These are phyloP conservation scores for Brachystomella parvula DNA, from an alignment of 1,140 invertebrate species.

Conservation along the genomic window DNA sequence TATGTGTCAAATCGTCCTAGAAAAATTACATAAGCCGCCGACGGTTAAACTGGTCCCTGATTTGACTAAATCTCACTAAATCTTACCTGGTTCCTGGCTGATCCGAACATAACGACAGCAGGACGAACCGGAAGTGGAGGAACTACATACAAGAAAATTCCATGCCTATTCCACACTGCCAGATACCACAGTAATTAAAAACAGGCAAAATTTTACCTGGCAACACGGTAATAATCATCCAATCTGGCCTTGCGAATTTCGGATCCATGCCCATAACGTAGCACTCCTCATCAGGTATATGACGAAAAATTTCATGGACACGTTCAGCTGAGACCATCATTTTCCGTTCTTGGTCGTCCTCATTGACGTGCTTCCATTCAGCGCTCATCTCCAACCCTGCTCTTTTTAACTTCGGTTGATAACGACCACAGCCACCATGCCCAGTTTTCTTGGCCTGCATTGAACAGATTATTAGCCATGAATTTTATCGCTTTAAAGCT, in stretches of 20 bases:
- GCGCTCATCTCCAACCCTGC: constrained; percentile 84
- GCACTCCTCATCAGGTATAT: constrained; percentile 77
- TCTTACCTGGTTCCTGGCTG: constrained; percentile 77
- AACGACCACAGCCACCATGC: constrained; percentile 94
- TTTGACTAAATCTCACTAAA: background rate
- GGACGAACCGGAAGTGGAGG: constrained; percentile 55
- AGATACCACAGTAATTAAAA: too few relatives aligned
- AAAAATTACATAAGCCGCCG: constrained; percentile 28
- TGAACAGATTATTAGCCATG: background rate
- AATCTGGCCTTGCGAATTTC: constrained; percentile 92
- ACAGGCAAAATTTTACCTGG: constrained; percentile 91
- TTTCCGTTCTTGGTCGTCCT: constrained; percentile 95
- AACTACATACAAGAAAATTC: constrained; percentile 42
- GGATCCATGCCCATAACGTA: constrained; percentile 92
- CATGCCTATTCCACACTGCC: too few relatives aligned
- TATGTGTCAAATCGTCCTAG: constrained; percentile 98
- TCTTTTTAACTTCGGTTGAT: constrained; percentile 85
- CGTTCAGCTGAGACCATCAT: constrained; percentile 86
- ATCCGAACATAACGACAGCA: constrained; percentile 98
- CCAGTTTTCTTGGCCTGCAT: constrained; percentile 59
- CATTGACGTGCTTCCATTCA: constrained; percentile 97
- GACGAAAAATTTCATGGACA: constrained; percentile 31
- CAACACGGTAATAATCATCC: constrained; percentile 97
- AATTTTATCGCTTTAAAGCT: background rate
- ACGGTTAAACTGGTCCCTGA: constrained; percentile 10